Conservation (phyloP, 2,797 vertebrate genomes). For the Pangasius mekongensis region DNA sequence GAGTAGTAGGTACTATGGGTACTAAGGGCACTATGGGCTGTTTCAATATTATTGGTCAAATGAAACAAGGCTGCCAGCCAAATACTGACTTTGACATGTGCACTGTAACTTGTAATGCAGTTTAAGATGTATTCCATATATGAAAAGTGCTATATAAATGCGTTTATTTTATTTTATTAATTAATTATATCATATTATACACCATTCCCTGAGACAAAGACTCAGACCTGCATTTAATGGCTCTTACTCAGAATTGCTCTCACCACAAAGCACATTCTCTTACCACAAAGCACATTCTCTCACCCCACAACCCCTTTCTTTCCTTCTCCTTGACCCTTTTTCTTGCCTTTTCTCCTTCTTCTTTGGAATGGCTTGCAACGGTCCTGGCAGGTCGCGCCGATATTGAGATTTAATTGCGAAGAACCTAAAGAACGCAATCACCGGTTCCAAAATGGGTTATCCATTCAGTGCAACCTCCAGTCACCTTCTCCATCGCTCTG, state of each 20-base stretch:
- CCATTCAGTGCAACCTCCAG: neutral
- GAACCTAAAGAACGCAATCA: neutral
- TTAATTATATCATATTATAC: neutral
- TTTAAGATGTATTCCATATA: neutral
- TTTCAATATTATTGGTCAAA: neutral
- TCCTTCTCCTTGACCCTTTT: neutral
- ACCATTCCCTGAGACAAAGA: neutral
- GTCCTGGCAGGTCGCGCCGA: neutral
- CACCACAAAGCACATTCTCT: neutral
- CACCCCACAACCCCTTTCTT: neutral
- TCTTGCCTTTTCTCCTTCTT: neutral
- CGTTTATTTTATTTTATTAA: too few relatives aligned
- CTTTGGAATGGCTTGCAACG: neutral
- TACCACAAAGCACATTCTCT: neutral
- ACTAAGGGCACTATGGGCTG: neutral
- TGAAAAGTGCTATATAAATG: neutral
- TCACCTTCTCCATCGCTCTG: neutral
- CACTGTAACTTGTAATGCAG: neutral
- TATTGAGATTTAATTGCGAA: neutral
- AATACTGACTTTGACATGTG: neutral
- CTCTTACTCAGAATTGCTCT: neutral
- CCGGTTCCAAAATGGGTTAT: neutral
- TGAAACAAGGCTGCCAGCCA: neutral
- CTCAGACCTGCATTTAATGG: neutral
- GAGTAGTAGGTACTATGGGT: neutral